Conservation (phyloP, 2,113 vertebrate genomes). For the Ameiurus melas region DNA sequence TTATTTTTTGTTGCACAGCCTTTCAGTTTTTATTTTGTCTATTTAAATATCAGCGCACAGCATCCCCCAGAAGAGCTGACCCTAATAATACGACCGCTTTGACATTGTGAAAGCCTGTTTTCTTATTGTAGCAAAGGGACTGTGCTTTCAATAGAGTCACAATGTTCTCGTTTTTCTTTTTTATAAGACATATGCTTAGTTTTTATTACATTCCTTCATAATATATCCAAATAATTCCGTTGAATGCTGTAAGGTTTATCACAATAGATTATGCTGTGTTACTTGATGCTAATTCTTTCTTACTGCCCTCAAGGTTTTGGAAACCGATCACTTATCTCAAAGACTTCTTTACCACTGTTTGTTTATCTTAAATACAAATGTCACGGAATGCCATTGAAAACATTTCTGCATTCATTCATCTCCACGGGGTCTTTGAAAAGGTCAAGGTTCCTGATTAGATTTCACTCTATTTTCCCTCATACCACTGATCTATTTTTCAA, state of each 20-base stretch:
- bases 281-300: constrained; percentile 18
- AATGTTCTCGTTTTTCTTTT: background rate
- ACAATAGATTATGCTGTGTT: background rate
- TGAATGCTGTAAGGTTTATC: background rate
- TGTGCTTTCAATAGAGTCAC: constrained; percentile 21
- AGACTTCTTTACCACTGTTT: constrained; percentile 31
- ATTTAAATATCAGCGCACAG: constrained; percentile 24
- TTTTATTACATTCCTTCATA: background rate
- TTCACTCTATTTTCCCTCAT: constrained; percentile 11
- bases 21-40: constrained; percentile 31
- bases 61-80: constrained; percentile 41
- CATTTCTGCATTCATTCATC: constrained; percentile 35
- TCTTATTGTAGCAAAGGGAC: constrained; percentile 15
- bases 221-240: background rate
- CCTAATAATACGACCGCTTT: constrained; percentile 36
- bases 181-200: background rate
- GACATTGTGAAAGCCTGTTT: constrained; percentile 39
- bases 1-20: constrained; percentile 37
- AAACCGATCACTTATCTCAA: constrained; percentile 5
- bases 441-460: constrained; percentile 41
- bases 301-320: background rate
- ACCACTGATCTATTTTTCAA: constrained; percentile 8
- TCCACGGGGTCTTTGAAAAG: constrained; percentile 40
- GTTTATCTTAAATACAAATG: constrained; percentile 43
- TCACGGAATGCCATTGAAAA: constrained; percentile 30